Evolutionary conservation across 2,888 invertebrate species (phyloP).

Genomic region (Catocala sponsa): DNA sequence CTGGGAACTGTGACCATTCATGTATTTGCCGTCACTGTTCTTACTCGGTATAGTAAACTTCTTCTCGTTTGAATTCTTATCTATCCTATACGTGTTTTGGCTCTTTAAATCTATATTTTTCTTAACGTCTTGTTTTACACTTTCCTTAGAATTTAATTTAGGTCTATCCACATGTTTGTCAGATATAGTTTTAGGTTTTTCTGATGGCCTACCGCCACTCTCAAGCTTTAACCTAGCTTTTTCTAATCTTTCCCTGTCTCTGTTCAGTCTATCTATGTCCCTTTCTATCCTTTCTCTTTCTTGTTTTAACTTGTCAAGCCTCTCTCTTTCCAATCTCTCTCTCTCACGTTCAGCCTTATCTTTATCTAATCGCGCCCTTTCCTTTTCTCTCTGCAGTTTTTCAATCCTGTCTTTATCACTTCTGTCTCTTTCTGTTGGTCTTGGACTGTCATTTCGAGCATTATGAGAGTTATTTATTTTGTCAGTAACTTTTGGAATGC

Average conservation of each 20-base stretch:
- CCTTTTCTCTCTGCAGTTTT: constrained; percentile 57
- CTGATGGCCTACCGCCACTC: constrained; percentile 56
- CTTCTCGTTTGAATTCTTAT: constrained; percentile 77
- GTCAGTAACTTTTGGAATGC: constrained; percentile 87
- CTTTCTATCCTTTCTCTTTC: constrained; percentile 80
- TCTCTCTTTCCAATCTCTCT: constrained; percentile 70
- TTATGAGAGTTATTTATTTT: constrained; percentile 60
- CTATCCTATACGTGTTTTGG: constrained; percentile 85
- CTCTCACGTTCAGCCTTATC: constrained; percentile 67
- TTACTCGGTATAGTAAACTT: constrained; percentile 62
- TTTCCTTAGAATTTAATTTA: constrained; percentile 66
- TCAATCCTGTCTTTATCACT: constrained; percentile 59
- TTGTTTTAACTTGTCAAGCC: constrained; percentile 75
- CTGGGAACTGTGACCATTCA: constrained; percentile 70
- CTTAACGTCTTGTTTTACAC: constrained; percentile 59
- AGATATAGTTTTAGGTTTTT: constrained; percentile 57
- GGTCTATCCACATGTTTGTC: constrained; percentile 66
- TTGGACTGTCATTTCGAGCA: constrained; percentile 63
- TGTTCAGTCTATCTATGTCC: constrained; percentile 77
- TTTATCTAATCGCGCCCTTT: constrained; percentile 50
- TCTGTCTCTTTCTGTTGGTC: constrained; percentile 55
- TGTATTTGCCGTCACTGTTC: constrained; percentile 61
- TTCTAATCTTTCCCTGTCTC: constrained; percentile 76
- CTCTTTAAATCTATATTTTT: constrained; percentile 82
- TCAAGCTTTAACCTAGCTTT: constrained; percentile 76